A percentile compares a stretch with the other conserved stretches of the same genome.
These are phyloP conservation scores for Formica aserva DNA, from an alignment of 2,888 invertebrate species.

Conservation along the genomic window DNA sequence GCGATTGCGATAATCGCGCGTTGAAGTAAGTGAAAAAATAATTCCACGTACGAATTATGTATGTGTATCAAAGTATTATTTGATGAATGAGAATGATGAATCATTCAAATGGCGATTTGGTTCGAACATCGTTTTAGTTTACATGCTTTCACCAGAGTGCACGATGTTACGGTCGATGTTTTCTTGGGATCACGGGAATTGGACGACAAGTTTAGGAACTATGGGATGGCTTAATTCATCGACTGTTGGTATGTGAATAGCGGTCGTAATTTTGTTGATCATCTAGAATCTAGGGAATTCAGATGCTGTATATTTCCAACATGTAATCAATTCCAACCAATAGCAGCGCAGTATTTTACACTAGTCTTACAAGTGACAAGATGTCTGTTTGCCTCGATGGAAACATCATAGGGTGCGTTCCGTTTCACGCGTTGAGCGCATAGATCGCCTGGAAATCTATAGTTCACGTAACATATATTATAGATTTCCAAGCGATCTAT, in stretches of 20 bases:
- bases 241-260: neutral
- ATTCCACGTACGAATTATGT: neutral
- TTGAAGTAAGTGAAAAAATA: slow-evolving; percentile 13
- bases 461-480: too few species aligned
- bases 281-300: neutral
- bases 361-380: neutral
- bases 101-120: neutral
- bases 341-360: neutral
- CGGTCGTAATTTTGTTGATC: neutral
- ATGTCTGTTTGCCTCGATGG: neutral
- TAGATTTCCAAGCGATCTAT: too few species aligned
- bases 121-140: neutral
- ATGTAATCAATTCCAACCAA: neutral
- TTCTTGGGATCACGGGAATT: neutral
- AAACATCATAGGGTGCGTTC: neutral
- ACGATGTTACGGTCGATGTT: neutral
- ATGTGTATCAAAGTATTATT: neutral
- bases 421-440: too few species aligned
- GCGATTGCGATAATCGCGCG: neutral
- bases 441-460: too few species aligned
- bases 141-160: neutral
- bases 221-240: neutral
- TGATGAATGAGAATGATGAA: neutral
- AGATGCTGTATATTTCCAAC: neutral
- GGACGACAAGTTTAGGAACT: neutral